Base-by-base conservation (phyloP, 2,113 vertebrate species). In the Melozone crissalis region DNA sequence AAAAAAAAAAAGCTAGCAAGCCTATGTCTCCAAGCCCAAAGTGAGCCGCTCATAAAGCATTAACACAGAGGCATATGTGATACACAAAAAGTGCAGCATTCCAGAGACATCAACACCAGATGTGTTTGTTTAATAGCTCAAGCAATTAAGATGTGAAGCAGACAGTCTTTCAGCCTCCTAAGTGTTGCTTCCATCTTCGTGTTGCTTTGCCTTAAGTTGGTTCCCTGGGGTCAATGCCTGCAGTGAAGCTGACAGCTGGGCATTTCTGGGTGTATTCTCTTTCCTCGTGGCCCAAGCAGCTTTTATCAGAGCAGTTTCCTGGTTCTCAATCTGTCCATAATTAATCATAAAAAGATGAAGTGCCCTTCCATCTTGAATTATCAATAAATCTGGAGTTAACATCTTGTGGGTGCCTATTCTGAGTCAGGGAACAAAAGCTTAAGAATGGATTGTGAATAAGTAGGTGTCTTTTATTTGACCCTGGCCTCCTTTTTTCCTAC, bases 111-210 rank as follows among this genome's bases (percentile, higher is more conserved):
- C 79, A 93, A 77, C 68, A 93, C 87, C 87, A 94, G 87, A 94
- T 94, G 90, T 95, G 71, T 94, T 95, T 95, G 91, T 80, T 94
- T 96, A 96, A 92, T 95, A 95, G 67, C 82, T 88, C 47, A 63
- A 61, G 93, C 87, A 96, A 96, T 96, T 94, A 94, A 86, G 89
- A 93, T 58, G 35, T 84, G 79, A 93, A 93, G 52, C 59, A 90
- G 93, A n/a, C 61, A 84, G 41, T 74, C 63, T 75, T 96, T 90
- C 44, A 95, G 58, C 8, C 35, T 94, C 44, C 63, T 85, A 83
- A 86, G 80, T 65, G 37, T 67, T 85, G n/a, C 46, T 89, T 85
- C 66, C 43, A 79, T 89, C 63, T 33, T 94, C 62, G 11, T 27
- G 41, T 68, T 89, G 37, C 51, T 91, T 85, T 77, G 46, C 79